phyloP scores from a whole-genome alignment of 2,888 invertebrate genomes.

The Mesorhabditis belari region DNA sequence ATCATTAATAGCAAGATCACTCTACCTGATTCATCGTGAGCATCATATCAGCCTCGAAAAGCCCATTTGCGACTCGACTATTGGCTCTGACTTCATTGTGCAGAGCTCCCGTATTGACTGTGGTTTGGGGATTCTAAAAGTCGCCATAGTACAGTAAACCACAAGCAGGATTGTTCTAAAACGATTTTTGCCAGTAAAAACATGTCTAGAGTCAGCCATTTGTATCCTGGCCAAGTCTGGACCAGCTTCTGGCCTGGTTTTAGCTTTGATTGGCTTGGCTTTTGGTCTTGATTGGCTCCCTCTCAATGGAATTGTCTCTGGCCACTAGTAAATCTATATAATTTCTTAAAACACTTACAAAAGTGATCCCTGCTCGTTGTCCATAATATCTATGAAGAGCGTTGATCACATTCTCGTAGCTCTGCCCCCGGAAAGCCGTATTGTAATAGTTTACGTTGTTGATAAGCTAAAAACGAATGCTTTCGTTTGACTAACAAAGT shows the following conservation, averaged over 20 bases:
- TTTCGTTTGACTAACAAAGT: neutral
- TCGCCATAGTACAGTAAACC: too few relatives aligned
- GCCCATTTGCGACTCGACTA: constrained; percentile 12
- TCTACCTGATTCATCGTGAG: neutral
- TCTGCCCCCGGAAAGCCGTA: constrained; percentile 24
- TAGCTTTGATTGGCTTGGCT: neutral
- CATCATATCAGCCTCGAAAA: constrained; percentile 22
- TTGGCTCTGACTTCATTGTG: constrained; percentile 20
- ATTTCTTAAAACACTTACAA: constrained; percentile 6
- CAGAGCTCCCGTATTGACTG: neutral
- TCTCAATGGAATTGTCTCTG: too few relatives aligned
- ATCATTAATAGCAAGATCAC: too few relatives aligned
- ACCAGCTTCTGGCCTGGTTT: too few relatives aligned
- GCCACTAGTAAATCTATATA: neutral
- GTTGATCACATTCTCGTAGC: constrained; percentile 26
- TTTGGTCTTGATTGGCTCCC: too few relatives aligned
- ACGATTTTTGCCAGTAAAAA: too few relatives aligned
- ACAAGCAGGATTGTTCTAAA: too few relatives aligned
- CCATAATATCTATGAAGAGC: constrained; percentile 19
- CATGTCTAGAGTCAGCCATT: too few relatives aligned
- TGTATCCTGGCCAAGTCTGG: too few relatives aligned
- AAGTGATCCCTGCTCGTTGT: constrained; percentile 16
- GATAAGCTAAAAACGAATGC: constrained; percentile 15
- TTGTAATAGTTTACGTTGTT: constrained; percentile 19
- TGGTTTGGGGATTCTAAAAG: neutral